These are phyloP conservation scores for Aphaenogaster rudis DNA, from an alignment of 1,140 invertebrate genomes.

Conservation along the genomic window DNA sequence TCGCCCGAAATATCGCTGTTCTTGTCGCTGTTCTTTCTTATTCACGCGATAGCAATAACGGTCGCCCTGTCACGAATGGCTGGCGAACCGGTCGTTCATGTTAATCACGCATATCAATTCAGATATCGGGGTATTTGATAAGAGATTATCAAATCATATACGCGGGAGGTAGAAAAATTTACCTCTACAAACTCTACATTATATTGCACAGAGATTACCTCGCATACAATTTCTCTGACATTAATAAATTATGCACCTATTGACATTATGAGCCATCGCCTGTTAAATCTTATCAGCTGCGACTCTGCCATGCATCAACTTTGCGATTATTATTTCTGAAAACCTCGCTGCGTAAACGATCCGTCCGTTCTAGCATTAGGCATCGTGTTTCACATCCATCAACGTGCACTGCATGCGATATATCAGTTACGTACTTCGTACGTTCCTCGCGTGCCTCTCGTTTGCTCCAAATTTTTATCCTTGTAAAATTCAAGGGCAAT, in stretches of 20 bases:
- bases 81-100: background rate
- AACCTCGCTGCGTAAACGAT: background rate
- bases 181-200: background rate
- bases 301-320: background rate
- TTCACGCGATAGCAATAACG: background rate
- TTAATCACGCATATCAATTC: background rate
- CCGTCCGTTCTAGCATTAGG: background rate
- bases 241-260: constrained; percentile 9
- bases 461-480: background rate
- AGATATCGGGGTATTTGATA: background rate
- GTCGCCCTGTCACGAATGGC: background rate
- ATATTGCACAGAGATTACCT: background rate
- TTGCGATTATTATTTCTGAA: constrained; percentile 40
- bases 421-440: background rate
- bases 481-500: background rate
- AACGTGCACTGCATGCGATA: background rate
- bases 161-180: background rate
- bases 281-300: constrained; percentile 10
- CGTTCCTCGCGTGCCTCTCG: background rate
- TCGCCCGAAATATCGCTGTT: constrained; percentile 9
- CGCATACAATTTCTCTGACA: constrained; percentile 1
- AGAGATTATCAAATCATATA: background rate
- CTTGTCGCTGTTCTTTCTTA: background rate
- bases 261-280: background rate
- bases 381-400: background rate